Conservation (phyloP, 2,797 vertebrate genomes). For the Channa striata region DNA sequence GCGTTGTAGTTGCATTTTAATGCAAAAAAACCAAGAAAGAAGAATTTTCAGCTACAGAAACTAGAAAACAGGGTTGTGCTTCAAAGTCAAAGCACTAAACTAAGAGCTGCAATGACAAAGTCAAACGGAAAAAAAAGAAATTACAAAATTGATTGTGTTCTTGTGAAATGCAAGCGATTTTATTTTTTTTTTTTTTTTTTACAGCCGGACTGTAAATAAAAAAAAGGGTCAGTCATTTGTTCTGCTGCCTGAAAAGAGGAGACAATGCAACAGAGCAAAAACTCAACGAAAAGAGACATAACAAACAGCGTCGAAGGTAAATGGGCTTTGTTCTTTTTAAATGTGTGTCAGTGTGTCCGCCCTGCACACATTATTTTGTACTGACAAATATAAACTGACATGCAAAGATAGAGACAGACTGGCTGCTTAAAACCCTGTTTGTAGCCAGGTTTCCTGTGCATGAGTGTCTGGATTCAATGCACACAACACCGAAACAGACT, state of each 20-base stretch:
- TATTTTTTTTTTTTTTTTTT: too few species aligned
- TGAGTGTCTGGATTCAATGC: conserved; percentile 12
- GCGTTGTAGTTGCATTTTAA: background rate
- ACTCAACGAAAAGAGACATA: background rate
- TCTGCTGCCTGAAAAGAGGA: conserved; percentile 12
- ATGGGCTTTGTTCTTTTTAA: too few species aligned
- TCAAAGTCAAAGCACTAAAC: background rate
- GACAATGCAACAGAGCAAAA: conserved; percentile 23
- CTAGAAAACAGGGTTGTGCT: background rate
- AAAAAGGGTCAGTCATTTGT: conserved; percentile 33
- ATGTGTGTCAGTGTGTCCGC: conserved; percentile 47
- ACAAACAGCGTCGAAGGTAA: background rate
- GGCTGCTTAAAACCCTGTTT: too few species aligned
- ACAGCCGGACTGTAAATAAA: background rate
- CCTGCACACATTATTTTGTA: conserved; percentile 15
- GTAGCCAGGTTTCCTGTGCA: conserved; percentile 21
- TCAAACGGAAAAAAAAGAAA: conserved; percentile 18
- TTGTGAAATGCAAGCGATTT: conserved; percentile 8
- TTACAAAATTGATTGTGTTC: conserved; percentile 20
- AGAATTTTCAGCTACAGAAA: background rate
- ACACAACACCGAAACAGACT: conserved; percentile 38
- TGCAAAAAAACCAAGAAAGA: too few species aligned
- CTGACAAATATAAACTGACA: conserved; percentile 6
- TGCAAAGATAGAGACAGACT: conserved; percentile 2
- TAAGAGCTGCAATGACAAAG: conserved; percentile 2